phyloP scores from a whole-genome alignment of 1,140 invertebrate genomes.

The Zaprionus camerounensis region DNA sequence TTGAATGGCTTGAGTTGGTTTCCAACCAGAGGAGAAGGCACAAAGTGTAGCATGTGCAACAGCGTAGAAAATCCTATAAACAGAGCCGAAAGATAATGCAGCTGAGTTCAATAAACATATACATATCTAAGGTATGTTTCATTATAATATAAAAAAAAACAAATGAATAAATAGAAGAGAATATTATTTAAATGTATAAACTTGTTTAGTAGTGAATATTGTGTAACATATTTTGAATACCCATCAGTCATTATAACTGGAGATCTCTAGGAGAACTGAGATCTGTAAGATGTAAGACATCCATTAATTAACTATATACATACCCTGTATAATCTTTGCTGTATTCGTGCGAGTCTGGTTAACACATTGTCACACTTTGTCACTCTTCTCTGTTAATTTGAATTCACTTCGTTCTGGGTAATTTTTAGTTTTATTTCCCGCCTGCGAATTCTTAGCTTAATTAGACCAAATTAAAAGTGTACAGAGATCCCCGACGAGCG shows the following conservation, averaged over 20 bases:
- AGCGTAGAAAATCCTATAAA: not conserved
- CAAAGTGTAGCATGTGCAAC: not conserved
- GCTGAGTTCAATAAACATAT: too few species aligned
- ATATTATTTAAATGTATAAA: too few species aligned
- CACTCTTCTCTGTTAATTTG: conserved; percentile 32
- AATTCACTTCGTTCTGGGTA: conserved; percentile 22
- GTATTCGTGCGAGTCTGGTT: not conserved
- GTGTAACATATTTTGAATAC: too few species aligned
- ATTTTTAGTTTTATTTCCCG: conserved; percentile 48
- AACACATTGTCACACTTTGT: conserved; percentile 19
- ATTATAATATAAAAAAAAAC: too few species aligned
- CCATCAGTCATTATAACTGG: too few species aligned
- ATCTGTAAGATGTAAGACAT: not conserved
- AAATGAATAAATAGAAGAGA: too few species aligned
- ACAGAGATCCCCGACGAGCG: conserved; percentile 44
- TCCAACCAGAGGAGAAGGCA: not conserved
- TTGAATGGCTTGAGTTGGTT: not conserved
- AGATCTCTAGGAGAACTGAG: too few species aligned
- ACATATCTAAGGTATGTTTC: too few species aligned
- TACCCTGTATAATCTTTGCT: not conserved
- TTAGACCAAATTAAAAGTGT: conserved; percentile 74
- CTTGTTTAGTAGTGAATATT: too few species aligned
- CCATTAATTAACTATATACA: not conserved
- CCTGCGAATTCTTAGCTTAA: conserved; percentile 61
- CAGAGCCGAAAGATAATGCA: too few species aligned